A percentile compares a stretch with the other conserved stretches of the same genome.
Evolutionary conservation across 2,797 vertebrate genomes (phyloP).

Genomic region (Anabas testudineus): DNA sequence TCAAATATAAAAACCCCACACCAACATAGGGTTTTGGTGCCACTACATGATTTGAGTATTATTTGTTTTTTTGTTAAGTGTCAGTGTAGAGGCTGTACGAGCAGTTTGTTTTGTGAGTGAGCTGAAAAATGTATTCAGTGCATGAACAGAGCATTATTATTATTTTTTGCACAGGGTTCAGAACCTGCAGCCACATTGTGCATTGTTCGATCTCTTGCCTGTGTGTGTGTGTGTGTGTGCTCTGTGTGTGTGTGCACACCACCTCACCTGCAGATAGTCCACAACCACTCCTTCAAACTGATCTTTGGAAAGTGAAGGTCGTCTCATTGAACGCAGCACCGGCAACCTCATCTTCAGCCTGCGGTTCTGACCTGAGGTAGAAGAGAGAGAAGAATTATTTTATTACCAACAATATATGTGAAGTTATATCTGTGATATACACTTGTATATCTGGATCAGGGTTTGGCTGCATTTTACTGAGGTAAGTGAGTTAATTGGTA

Average conservation of each 20-base stretch:
- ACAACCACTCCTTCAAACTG: conserved; percentile 92
- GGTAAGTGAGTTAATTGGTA: neutral
- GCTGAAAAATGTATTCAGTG: neutral
- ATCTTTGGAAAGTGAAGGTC: conserved; percentile 87
- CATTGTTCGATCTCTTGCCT: no score
- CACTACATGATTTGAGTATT: neutral
- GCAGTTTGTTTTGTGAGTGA: neutral
- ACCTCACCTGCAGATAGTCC: conserved; percentile 89
- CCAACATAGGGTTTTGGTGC: neutral
- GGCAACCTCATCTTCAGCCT: conserved; percentile 89
- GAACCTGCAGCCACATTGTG: neutral
- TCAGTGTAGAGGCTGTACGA: neutral
- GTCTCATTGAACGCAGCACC: conserved; percentile 84
- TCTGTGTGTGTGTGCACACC: neutral
- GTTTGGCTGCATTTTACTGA: no score
- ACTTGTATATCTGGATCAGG: neutral
- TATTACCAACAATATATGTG: neutral
- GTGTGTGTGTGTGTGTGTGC: neutral
- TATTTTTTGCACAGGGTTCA: neutral
- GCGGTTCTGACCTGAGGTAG: conserved; percentile 85
- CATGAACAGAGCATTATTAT: neutral
- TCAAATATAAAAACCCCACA: neutral
- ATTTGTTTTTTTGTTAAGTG: neutral
- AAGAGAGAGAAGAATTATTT: neutral
- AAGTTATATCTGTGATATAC: neutral